These are phyloP conservation scores for Lasioglossum morio DNA, from an alignment of 2,888 invertebrate species.

Conservation along the genomic window DNA sequence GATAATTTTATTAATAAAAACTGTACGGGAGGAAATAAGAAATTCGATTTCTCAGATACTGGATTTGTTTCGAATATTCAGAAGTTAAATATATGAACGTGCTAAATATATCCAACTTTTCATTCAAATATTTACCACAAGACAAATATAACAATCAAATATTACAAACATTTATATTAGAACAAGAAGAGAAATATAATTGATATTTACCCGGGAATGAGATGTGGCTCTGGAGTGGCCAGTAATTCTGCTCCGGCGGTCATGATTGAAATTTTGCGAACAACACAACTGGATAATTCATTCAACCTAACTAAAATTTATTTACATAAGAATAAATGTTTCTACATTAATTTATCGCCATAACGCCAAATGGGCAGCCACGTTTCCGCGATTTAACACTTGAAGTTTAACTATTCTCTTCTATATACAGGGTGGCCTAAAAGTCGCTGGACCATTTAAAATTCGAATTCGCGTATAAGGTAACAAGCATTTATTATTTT, in stretches of 20 bases:
- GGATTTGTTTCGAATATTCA: not conserved
- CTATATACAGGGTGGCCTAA: too few species aligned
- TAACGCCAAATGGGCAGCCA: conserved; percentile 20
- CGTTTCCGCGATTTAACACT: conserved; percentile 13
- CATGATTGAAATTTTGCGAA: conserved; percentile 35
- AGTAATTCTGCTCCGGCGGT: conserved; percentile 71
- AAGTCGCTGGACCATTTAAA: not conserved
- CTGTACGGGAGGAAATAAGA: not conserved
- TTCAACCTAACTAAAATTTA: conserved; percentile 31
- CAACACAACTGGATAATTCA: not conserved
- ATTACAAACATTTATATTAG: not conserved
- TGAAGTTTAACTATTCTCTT: conserved; percentile 27
- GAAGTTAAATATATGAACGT: not conserved
- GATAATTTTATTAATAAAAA: conserved; percentile 1
- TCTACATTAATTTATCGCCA: conserved; percentile 44
- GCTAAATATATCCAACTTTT: not conserved
- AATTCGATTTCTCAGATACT: not conserved
- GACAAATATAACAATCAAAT: too few species aligned
- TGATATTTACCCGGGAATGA: conserved; percentile 88
- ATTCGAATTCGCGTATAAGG: not conserved
- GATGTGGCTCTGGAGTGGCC: conserved; percentile 89
- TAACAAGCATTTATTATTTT: too few species aligned
- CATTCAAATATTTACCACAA: not conserved
- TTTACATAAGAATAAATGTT: not conserved
- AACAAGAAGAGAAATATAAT: not conserved